phyloP scores from a whole-genome alignment of 30 jellyfish, hydroid and myxozoan genomes.

The Aurelia coerulea region DNA sequence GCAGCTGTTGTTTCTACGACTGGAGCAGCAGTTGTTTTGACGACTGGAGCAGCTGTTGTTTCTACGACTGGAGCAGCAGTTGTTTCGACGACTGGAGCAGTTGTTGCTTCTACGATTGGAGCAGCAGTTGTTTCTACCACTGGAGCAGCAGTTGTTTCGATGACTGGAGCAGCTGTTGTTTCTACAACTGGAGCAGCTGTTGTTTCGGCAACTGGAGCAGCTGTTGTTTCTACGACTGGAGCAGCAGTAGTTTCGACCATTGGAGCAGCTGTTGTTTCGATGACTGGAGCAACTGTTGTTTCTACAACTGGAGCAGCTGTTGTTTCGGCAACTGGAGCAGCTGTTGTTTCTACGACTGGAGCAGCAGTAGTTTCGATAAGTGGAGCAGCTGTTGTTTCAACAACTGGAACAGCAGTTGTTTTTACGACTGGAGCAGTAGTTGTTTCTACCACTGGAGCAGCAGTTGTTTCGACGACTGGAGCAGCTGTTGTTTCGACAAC shows the following conservation, averaged over 20 bases:
- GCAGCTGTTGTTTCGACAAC: too few relatives aligned
- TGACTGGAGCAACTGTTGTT: background rate
- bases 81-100: background rate
- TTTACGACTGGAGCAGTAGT: too few relatives aligned
- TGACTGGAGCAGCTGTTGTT: conserved; percentile 1
- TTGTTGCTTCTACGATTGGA: too few relatives aligned
- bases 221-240: background rate
- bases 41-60: background rate
- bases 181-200: conserved; percentile 6
- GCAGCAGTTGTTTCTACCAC: background rate
- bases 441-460: too few relatives aligned
- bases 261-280: conserved; percentile 15
- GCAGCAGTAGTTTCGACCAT: background rate
- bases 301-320: conserved; percentile 6
- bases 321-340: background rate
- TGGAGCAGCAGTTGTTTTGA: too few relatives aligned
- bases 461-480: too few relatives aligned
- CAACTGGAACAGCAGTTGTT: too few relatives aligned
- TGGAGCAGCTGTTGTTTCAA: background rate
- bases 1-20: too few relatives aligned
- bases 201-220: conserved; percentile 1
- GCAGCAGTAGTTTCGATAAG: background rate
- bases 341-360: conserved; percentile 6
- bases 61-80: background rate
- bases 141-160: conserved; percentile 27